These are phyloP conservation scores for Stercorarius parasiticus DNA, from an alignment of 2,113 vertebrate genomes.

Conservation along the genomic window DNA sequence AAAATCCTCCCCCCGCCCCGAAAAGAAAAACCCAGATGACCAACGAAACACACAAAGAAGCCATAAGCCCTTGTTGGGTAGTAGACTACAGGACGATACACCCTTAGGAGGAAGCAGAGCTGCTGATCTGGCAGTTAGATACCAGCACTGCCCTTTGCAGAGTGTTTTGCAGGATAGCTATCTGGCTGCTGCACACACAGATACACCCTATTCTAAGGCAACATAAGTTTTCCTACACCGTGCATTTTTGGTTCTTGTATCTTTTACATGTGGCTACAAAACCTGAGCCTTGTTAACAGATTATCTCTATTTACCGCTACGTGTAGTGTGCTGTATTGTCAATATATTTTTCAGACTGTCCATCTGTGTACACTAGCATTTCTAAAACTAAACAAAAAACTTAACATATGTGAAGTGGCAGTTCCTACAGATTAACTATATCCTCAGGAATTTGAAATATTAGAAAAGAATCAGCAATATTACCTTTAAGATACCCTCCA, in stretches of 20 bases:
- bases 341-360: not conserved
- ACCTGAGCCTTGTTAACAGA: not conserved
- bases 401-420: not conserved
- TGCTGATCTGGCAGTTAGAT: not conserved
- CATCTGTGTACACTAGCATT: not conserved
- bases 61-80: not conserved
- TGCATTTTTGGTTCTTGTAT: not conserved
- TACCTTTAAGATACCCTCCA: not conserved
- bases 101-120: not conserved
- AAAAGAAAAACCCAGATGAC: not conserved
- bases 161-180: not conserved
- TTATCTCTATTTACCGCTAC: not conserved
- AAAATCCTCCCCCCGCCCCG: not conserved
- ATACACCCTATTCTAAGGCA: not conserved
- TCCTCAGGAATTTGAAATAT: not conserved
- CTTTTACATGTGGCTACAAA: not conserved
- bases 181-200: conserved; percentile 1
- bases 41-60: not conserved
- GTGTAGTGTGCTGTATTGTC: not conserved
- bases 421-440: not conserved
- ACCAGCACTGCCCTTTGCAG: not conserved
- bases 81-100: not conserved
- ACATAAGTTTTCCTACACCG: not conserved
- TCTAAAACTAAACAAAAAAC: not conserved
- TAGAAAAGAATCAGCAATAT: not conserved